Percentiles rank a stretch among this genome's conserved stretches.
Evolutionary conservation across 1,140 invertebrate species (phyloP).

Genomic region (Heliconius hewitsoni): DNA sequence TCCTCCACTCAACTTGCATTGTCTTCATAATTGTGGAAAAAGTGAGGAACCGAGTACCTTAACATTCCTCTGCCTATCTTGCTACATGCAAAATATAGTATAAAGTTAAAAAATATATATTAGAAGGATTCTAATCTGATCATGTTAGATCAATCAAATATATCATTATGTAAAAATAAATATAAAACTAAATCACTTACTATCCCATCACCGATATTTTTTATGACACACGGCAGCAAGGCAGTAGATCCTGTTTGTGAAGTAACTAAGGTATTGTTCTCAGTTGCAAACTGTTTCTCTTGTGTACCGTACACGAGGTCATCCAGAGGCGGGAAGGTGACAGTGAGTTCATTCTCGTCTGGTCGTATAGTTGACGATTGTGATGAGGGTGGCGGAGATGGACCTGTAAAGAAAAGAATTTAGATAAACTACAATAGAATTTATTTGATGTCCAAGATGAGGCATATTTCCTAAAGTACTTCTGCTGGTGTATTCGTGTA

Average conservation of each 20-base stretch:
- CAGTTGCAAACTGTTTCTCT: slow-evolving; percentile 88
- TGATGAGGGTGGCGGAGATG: slow-evolving; percentile 48
- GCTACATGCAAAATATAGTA: too few species aligned
- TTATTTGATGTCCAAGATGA: too few species aligned
- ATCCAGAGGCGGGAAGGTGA: slow-evolving; percentile 72
- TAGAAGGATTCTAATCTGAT: too few species aligned
- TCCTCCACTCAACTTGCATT: background rate
- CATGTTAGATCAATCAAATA: too few species aligned
- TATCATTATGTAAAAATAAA: too few species aligned
- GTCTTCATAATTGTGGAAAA: background rate
- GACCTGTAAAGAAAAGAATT: slow-evolving; percentile 43
- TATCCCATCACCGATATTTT: slow-evolving; percentile 91
- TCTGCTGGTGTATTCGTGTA: too few species aligned
- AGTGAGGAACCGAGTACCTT: too few species aligned
- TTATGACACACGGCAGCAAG: slow-evolving; percentile 89
- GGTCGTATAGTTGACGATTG: slow-evolving; percentile 50
- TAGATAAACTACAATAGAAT: too few species aligned
- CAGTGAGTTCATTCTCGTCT: slow-evolving; percentile 75
- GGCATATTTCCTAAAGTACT: too few species aligned
- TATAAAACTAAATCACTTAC: slow-evolving; percentile 82
- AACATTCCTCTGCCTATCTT: too few species aligned
- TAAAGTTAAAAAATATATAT: too few species aligned
- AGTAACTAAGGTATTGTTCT: slow-evolving; percentile 90
- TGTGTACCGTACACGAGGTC: slow-evolving; percentile 59
- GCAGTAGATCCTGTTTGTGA: slow-evolving; percentile 92